Evolutionary conservation across 2,113 vertebrate genomes (phyloP).

Genomic region (Porphyrio hochstetteri): DNA sequence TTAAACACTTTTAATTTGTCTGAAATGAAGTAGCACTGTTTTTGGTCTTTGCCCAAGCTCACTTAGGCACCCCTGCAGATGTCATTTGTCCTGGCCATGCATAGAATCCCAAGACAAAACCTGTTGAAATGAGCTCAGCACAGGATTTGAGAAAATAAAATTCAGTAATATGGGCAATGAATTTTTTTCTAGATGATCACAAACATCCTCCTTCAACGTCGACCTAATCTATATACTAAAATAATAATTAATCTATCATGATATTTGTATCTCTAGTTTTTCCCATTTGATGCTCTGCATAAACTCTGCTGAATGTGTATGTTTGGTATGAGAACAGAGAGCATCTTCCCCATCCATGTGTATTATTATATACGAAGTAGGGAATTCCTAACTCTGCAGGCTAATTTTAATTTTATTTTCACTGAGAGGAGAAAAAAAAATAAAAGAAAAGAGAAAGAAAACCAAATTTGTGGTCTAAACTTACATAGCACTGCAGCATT

Average conservation of each 20-base stretch:
- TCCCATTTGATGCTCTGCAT: neutral
- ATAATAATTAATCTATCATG: neutral
- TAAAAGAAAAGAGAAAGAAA: no score
- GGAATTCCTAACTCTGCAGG: neutral
- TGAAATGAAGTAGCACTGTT: neutral
- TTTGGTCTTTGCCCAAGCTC: neutral
- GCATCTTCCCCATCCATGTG: neutral
- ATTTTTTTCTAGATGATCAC: neutral
- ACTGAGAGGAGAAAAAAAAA: neutral
- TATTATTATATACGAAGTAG: neutral
- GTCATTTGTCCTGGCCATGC: neutral
- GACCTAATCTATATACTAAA: neutral
- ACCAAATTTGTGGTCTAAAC: neutral
- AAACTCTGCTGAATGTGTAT: neutral
- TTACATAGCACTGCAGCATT: neutral
- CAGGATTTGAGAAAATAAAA: neutral
- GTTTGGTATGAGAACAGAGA: neutral
- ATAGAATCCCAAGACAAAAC: neutral
- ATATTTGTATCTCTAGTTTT: neutral
- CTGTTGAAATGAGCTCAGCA: neutral
- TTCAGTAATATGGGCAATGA: neutral
- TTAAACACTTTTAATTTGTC: neutral
- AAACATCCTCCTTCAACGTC: neutral
- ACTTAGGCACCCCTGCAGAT: neutral
- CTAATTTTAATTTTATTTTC: neutral